These are phyloP conservation scores for Sebastes hubbsi DNA, from an alignment of 2,797 vertebrate species.

Conservation along the genomic window DNA sequence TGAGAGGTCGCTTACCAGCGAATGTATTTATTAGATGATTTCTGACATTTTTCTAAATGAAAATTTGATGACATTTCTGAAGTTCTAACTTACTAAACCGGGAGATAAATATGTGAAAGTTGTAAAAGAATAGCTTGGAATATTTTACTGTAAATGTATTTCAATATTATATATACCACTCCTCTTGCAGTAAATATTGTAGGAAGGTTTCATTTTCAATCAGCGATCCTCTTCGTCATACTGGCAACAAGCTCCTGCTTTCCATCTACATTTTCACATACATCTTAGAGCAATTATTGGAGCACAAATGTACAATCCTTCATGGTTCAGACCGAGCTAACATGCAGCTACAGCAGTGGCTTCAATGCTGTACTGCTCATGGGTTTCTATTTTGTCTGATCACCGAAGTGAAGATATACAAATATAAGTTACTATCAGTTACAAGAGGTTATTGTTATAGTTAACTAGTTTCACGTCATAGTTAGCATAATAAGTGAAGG, in stretches of 20 bases:
- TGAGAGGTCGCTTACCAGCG: not conserved
- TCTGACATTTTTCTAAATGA: not conserved
- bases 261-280: constrained; percentile 11
- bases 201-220: not conserved
- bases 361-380: too few relatives aligned
- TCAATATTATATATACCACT: not conserved
- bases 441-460: not conserved
- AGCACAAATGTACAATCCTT: not conserved
- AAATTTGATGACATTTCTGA: not conserved
- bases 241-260: not conserved
- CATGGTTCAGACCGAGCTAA: not conserved
- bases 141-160: not conserved
- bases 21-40: not conserved
- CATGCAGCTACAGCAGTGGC: not conserved
- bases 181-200: not conserved
- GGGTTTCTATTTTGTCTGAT: too few relatives aligned
- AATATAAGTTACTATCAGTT: not conserved
- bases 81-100: not conserved
- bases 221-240: not conserved
- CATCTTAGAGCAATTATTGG: not conserved
- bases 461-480: not conserved
- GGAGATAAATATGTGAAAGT: not conserved
- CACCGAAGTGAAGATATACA: not conserved
- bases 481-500: not conserved
- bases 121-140: not conserved